Percentiles rank a stretch among this genome's conserved stretches.
phyloP scores from a whole-genome alignment of 2,888 invertebrate species.

The Drosophila rubida region DNA sequence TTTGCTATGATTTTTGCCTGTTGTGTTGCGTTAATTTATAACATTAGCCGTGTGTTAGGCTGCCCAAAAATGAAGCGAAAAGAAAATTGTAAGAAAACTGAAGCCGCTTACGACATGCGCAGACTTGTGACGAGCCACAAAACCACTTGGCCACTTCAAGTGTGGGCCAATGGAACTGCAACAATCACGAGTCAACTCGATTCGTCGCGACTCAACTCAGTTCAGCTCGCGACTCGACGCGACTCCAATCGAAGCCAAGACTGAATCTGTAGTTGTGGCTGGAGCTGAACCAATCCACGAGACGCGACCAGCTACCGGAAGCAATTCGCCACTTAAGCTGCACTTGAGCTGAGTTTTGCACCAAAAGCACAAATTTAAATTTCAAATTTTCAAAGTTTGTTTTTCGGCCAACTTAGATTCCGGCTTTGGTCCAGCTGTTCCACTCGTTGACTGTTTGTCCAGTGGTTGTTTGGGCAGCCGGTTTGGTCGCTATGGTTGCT shows the following conservation, averaged over 20 bases:
- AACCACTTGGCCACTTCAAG: constrained; percentile 36
- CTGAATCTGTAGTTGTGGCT: constrained; percentile 6
- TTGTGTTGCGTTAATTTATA: constrained; percentile 68
- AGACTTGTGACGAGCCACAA: constrained; percentile 52
- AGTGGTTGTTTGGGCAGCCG: constrained; percentile 19
- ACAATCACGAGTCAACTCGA: constrained; percentile 35
- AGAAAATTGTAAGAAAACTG: constrained; percentile 59
- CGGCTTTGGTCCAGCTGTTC: constrained; percentile 50
- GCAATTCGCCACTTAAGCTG: constrained; percentile 68
- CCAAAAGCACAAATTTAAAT: constrained; percentile 52
- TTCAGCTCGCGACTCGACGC: no score
- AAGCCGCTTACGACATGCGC: constrained; percentile 63
- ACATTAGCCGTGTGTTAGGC: constrained; percentile 57
- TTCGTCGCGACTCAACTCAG: constrained; percentile 6
- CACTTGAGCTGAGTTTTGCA: constrained; percentile 60
- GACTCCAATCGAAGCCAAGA: constrained; percentile 1
- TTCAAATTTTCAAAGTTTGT: constrained; percentile 43
- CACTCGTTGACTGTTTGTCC: constrained; percentile 12
- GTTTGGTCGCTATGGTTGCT: constrained; percentile 14
- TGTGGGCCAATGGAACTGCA: constrained; percentile 52
- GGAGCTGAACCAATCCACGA: constrained; percentile 12
- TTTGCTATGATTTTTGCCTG: constrained; percentile 47
- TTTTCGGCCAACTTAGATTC: constrained; percentile 47
- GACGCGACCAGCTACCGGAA: constrained; percentile 63
- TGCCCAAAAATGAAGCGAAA: constrained; percentile 49